These are phyloP conservation scores for Sisor rabdophorus DNA, from an alignment of 2,113 vertebrate species.

Conservation along the genomic window DNA sequence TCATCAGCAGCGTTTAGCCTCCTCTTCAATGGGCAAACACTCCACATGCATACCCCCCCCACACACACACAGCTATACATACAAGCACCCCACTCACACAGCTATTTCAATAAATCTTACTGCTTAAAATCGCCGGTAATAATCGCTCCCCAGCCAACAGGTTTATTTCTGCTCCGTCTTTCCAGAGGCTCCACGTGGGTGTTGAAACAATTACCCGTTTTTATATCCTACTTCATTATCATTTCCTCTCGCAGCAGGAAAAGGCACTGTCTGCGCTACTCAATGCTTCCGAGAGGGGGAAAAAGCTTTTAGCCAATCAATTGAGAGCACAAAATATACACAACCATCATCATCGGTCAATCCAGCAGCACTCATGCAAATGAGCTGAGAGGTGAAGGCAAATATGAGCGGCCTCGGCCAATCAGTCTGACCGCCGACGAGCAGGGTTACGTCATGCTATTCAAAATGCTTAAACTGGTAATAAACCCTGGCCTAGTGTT, in stretches of 20 bases:
- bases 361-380: slow-evolving; percentile 24
- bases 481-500: not conserved
- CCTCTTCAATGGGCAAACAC: slow-evolving; percentile 36
- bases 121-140: not conserved
- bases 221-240: slow-evolving; percentile 50
- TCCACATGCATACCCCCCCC: slow-evolving; percentile 24
- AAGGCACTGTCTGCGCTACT: not conserved
- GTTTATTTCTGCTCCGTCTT: slow-evolving; percentile 22
- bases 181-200: slow-evolving; percentile 41
- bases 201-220: slow-evolving; percentile 44
- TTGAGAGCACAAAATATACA: not conserved
- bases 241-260: slow-evolving; percentile 39
- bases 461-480: not conserved
- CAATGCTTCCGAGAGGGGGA: slow-evolving; percentile 3
- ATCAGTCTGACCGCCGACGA: not conserved
- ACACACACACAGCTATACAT: not conserved
- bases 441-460: not conserved
- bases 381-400: slow-evolving; percentile 20
- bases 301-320: not conserved
- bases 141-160: slow-evolving; percentile 15
- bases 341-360: not conserved
- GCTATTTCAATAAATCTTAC: not conserved
- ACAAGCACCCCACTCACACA: not conserved
- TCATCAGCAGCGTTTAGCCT: slow-evolving; percentile 44
- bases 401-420: not conserved